Base-by-base conservation (phyloP, 1,140 invertebrate species). In the Nephotettix cincticeps region DNA sequence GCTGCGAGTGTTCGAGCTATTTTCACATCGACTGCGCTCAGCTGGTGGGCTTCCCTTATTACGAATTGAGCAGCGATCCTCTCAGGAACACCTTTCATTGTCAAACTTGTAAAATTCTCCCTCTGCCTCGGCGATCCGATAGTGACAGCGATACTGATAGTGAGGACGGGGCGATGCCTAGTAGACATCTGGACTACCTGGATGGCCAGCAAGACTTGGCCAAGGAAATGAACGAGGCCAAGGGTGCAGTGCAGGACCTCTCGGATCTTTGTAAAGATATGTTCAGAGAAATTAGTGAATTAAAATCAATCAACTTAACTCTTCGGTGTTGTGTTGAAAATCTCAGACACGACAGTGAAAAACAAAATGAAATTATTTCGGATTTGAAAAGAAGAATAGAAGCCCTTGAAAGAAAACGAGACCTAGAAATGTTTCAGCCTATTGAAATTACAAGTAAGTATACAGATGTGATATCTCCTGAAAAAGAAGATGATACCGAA, bases 11-110 rank as follows among this genome's bases (percentile, higher is more conserved):
- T 61, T 61, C 27, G 4, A 27, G 56, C 56, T n/a, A 61, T 23
- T 61, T 61, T n/a, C 56, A 61, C 56, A 61, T 61, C 13, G 56
- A 61, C 56, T 61, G 56, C 25, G 56, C 56, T 14, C 56, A 61
- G 25, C 27, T 61, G 27, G 56, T 61, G 21, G 56, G 56, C 1
- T 61, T 61, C 25, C 56, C 56, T 2, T 61, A 61, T 29, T 61
- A 61, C 56, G 56, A 61, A 23, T 61, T 61, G 21, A 61, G 56
- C 56, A 29, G 23, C 21, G 56, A 61, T 25, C 56, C 56, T 2
- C 3, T 25, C 2, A 25, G 56, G 13, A 61, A 61, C 27, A 61
- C 56, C 56, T 61, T 61, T 23, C 56, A 27, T 23, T 61, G 56
- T 61, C 9, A 14, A 23, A 61, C 56, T 13, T 61, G 56, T n/a